Conservation (phyloP, 2,797 vertebrate genomes). For the Moxostoma hubbsi region DNA sequence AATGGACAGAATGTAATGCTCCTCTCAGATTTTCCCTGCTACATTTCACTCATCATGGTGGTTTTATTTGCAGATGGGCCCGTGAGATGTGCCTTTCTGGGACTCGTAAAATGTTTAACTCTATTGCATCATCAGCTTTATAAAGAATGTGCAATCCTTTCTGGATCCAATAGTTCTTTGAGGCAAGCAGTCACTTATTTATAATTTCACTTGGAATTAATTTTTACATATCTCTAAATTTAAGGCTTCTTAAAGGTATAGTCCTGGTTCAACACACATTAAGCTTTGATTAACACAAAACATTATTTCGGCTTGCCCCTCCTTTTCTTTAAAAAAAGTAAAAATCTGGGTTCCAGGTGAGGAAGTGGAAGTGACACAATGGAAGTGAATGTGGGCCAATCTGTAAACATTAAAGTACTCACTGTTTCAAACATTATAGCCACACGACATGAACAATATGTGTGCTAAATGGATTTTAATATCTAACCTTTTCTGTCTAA, state of each 20-base stretch:
- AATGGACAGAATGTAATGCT: background rate
- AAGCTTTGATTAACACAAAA: no score
- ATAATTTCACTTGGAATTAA: background rate
- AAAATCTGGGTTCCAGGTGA: no score
- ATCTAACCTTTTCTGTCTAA: no score
- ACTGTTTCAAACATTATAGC: no score
- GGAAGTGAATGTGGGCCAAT: no score
- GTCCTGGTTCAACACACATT: no score
- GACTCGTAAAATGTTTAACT: slow-evolving; percentile 44
- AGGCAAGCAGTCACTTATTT: slow-evolving; percentile 1
- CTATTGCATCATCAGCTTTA: slow-evolving; percentile 55
- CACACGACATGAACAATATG: no score
- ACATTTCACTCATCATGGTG: background rate
- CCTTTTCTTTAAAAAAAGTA: no score
- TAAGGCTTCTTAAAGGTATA: background rate
- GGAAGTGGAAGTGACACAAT: no score
- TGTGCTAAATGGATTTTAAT: no score
- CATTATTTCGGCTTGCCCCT: no score
- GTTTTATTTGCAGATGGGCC: slow-evolving; percentile 36
- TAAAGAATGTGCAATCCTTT: slow-evolving; percentile 24
- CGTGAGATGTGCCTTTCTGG: slow-evolving; percentile 36
- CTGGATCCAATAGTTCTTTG: slow-evolving; percentile 27
- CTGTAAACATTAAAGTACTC: no score
- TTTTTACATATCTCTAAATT: background rate
- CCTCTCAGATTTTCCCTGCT: background rate